These are phyloP conservation scores for Grapholita molesta DNA, from an alignment of 1,140 invertebrate species.

Conservation along the genomic window DNA sequence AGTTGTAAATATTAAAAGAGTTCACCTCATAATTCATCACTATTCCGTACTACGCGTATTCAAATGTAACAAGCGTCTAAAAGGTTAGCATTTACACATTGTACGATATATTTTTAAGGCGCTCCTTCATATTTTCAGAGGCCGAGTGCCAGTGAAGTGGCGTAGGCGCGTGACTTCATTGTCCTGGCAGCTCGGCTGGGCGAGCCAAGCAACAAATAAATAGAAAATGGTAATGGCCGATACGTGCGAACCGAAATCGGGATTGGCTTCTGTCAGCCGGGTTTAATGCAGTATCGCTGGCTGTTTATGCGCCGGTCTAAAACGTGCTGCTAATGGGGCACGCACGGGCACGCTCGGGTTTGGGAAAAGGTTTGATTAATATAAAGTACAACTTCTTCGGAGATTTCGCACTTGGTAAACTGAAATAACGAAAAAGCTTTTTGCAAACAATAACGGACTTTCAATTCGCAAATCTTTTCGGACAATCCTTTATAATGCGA, in stretches of 20 bases:
- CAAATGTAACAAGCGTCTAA: neutral
- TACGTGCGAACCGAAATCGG: constrained; percentile 30
- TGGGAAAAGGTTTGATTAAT: neutral
- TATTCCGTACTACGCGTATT: neutral
- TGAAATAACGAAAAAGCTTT: neutral
- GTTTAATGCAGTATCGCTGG: constrained; percentile 28
- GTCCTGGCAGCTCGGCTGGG: constrained; percentile 8
- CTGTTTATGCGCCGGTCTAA: constrained; percentile 1
- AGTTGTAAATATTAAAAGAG: neutral
- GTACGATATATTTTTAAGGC: neutral
- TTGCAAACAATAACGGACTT: neutral
- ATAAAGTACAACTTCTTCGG: neutral
- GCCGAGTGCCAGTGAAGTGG: constrained; percentile 25
- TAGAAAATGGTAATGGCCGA: constrained; percentile 31
- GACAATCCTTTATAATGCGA: too few species aligned
- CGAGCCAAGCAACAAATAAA: constrained; percentile 31
- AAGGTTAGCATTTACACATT: neutral
- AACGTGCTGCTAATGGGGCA: constrained; percentile 1
- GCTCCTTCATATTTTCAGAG: constrained; percentile 1
- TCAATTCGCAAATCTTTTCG: too few species aligned
- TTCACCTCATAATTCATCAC: neutral
- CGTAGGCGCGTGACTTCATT: constrained; percentile 38
- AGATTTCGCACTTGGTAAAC: neutral
- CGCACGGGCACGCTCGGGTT: neutral
- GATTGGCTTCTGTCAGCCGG: constrained; percentile 26